phyloP scores from a whole-genome alignment of 2,888 invertebrate species.

The Papilio gigon region DNA sequence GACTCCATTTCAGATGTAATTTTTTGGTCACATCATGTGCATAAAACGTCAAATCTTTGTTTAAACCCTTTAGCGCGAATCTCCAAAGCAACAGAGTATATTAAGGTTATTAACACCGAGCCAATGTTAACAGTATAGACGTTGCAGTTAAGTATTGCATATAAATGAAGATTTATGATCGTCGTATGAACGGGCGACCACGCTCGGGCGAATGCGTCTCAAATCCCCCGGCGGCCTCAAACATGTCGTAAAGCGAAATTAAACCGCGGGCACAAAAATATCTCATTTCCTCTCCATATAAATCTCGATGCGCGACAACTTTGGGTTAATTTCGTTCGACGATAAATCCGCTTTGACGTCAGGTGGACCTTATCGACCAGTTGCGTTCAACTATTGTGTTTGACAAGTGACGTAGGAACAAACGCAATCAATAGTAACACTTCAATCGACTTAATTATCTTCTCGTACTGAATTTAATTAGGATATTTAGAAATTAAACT shows the following conservation, averaged over 20 bases:
- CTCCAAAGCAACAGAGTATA: background rate
- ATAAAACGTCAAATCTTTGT: background rate
- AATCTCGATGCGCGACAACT: slow-evolving; percentile 71
- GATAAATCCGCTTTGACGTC: slow-evolving; percentile 64
- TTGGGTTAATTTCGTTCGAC: slow-evolving; percentile 72
- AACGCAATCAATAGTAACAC: background rate
- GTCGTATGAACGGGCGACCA: slow-evolving; percentile 8
- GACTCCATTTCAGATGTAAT: too few species aligned
- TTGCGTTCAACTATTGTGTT: background rate
- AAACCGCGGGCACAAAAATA: slow-evolving; percentile 64
- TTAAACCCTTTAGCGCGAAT: background rate
- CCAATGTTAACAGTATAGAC: slow-evolving; percentile 31
- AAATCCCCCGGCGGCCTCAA: slow-evolving; percentile 37
- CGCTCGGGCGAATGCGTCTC: slow-evolving; percentile 31
- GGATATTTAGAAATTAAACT: too few species aligned
- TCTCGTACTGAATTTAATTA: background rate
- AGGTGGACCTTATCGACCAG: slow-evolving; percentile 40
- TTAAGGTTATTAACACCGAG: slow-evolving; percentile 36
- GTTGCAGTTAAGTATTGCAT: slow-evolving; percentile 34
- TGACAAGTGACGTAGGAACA: background rate
- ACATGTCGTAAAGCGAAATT: slow-evolving; percentile 51
- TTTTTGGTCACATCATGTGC: background rate
- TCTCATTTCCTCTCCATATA: slow-evolving; percentile 72
- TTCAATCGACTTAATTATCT: background rate
- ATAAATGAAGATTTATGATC: slow-evolving; percentile 40